Conservation (phyloP, 2,113 vertebrate species). For the Cebus imitator region DNA sequence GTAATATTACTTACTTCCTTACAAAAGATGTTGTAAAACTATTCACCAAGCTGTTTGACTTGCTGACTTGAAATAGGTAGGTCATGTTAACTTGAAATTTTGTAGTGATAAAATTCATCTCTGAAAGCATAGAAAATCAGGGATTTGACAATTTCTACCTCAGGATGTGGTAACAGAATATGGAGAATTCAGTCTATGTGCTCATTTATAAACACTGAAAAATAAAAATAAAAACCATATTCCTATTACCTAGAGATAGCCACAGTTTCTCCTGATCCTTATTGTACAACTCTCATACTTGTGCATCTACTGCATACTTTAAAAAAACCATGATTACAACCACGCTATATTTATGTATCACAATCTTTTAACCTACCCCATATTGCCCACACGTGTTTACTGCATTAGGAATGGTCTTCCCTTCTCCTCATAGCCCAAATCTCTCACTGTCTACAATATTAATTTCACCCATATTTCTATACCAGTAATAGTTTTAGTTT, state of each 20-base stretch:
- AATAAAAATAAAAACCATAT: slow-evolving; percentile 22
- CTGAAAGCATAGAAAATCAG: slow-evolving; percentile 40
- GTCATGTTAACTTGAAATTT: slow-evolving; percentile 25
- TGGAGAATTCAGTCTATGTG: neutral
- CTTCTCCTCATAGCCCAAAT: neutral
- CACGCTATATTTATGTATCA: neutral
- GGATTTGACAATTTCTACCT: neutral
- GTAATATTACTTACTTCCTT: neutral
- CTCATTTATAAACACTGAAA: slow-evolving; percentile 50
- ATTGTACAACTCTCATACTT: neutral
- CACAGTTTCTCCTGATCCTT: neutral
- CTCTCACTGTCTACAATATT: neutral
- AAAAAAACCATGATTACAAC: neutral
- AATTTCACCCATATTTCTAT: neutral
- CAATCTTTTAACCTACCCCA: neutral
- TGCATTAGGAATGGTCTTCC: neutral
- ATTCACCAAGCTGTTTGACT: neutral
- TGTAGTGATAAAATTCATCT: neutral
- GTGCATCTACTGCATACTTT: too few relatives aligned
- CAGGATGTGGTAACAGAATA: neutral
- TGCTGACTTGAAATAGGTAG: neutral
- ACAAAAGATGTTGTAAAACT: slow-evolving; percentile 9
- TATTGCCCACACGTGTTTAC: neutral
- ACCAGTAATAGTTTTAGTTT: neutral
- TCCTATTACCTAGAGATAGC: neutral